Percentiles rank a stretch among this genome's conserved stretches.
Evolutionary conservation across 1,140 invertebrate species (phyloP).

Genomic region (Campoletis sonorensis): DNA sequence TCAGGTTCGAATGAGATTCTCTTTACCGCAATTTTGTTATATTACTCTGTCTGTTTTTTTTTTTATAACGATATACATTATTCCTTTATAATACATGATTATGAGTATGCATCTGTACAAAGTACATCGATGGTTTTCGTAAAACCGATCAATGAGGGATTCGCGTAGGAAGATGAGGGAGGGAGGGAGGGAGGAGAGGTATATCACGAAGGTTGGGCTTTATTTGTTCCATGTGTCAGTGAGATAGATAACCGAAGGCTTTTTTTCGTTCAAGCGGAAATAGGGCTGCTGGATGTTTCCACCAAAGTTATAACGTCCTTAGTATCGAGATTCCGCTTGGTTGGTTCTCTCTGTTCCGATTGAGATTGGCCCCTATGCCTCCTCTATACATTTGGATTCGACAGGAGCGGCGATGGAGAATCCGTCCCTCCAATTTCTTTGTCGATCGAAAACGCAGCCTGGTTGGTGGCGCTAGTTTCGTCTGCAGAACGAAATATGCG

Average conservation of each 20-base stretch:
- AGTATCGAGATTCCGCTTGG: conserved; percentile 17
- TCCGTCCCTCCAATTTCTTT: conserved; percentile 24
- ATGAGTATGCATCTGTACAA: too few relatives aligned
- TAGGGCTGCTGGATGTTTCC: neutral
- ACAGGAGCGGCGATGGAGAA: neutral
- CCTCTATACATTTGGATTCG: neutral
- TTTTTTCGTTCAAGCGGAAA: neutral
- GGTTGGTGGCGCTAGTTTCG: neutral
- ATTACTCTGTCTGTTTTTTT: too few relatives aligned
- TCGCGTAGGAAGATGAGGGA: neutral
- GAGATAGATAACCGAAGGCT: neutral
- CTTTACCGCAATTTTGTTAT: too few relatives aligned
- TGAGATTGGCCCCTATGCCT: neutral
- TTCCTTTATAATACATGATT: too few relatives aligned
- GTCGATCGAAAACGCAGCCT: neutral
- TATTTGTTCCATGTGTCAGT: too few relatives aligned
- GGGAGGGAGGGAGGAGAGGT: too few relatives aligned
- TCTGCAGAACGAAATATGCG: neutral
- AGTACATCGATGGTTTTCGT: neutral
- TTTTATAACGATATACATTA: too few relatives aligned
- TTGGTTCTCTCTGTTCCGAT: neutral
- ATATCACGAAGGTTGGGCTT: too few relatives aligned
- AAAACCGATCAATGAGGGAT: conserved; percentile 1
- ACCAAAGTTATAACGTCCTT: neutral
- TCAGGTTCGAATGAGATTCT: too few relatives aligned